Base-by-base conservation (phyloP, 2,113 vertebrate species). In the Oryzias curvinotus region DNA sequence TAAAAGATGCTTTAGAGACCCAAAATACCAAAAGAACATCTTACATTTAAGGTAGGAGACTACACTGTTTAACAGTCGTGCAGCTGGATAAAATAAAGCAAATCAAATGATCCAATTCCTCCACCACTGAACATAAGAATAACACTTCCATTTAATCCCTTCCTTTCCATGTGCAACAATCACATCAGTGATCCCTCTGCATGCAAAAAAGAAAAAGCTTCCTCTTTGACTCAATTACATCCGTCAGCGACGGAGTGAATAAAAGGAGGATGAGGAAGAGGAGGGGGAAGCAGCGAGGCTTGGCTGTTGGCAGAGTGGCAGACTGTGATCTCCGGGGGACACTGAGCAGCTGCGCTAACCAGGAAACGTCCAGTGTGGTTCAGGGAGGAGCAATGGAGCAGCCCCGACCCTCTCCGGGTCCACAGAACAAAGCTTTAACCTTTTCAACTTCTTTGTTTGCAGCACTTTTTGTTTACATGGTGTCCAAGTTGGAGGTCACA, bases 171-270 rank as follows among this genome's bases (percentile, higher is more conserved):
- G 28, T 1, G 17, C 52, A 36, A 36, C 10, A 10, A 36, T 46
- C 57, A 26, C 52, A 0, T 66, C 54, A 0, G 17, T 56, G 26
- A 1, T 0, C 30, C 14, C 6, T 5, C 43, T 12, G 50, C 47
- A n/a, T 52, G 61, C 49, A 28, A 64, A 57, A 51, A 5, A 74
- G 36, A 12, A 55, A 54, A 52, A 8, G 52, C 68, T 71, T 78
- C 80, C 62, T 73, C 48, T 59, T 73, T 63, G 53, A 71, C 65
- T 76, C 71, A 73, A 76, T 78, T 68, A 73, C 72, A 81, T 76
- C 80, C 57, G 21, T 68, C 74, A 78, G 77, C 75, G 81, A 77
- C 68, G 73, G 58, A 66, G n/a, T 55, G 73, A 53, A 79, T 69
- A 66, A 68, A 52, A 16, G 23, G 69, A 79, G 63, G 59, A 67